These are phyloP conservation scores for Poecilobothrus nobilitatus DNA, from an alignment of 2,888 invertebrate species.

Conservation along the genomic window DNA sequence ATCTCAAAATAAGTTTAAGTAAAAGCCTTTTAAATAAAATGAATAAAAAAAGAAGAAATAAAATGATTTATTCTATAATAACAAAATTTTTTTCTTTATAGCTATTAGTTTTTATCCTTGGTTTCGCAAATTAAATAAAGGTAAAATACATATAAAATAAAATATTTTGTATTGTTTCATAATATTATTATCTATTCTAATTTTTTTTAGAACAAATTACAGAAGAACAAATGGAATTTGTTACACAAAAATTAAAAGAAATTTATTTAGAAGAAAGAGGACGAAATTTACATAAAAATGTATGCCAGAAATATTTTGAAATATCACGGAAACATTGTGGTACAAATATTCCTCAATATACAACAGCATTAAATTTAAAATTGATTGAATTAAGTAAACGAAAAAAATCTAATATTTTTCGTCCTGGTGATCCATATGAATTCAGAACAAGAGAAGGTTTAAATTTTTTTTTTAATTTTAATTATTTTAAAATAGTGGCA, in stretches of 20 bases:
- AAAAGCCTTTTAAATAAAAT: no score
- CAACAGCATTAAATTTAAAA: constrained; percentile 30
- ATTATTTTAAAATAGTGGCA: neutral
- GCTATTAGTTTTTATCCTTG: no score
- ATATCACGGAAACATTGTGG: neutral
- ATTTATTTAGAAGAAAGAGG: neutral
- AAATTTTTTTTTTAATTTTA: no score
- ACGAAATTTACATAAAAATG: neutral
- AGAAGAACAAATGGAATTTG: neutral
- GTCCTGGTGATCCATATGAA: constrained; percentile 37
- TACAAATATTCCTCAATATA: neutral
- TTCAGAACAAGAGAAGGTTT: constrained; percentile 37
- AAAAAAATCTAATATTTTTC: constrained; percentile 27
- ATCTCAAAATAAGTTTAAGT: no score
- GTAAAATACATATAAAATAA: neutral
- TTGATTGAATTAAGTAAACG: constrained; percentile 26
- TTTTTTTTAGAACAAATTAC: neutral
- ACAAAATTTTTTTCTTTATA: no score
- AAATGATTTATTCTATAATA: no score
- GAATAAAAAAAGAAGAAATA: no score
- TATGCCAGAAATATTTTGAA: neutral
- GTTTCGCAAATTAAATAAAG: neutral
- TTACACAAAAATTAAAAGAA: neutral
- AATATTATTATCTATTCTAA: no score
- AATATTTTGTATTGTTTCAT: no score